Base-by-base conservation (phyloP, 1,140 invertebrate genomes). In the Frieseomelitta varia region DNA sequence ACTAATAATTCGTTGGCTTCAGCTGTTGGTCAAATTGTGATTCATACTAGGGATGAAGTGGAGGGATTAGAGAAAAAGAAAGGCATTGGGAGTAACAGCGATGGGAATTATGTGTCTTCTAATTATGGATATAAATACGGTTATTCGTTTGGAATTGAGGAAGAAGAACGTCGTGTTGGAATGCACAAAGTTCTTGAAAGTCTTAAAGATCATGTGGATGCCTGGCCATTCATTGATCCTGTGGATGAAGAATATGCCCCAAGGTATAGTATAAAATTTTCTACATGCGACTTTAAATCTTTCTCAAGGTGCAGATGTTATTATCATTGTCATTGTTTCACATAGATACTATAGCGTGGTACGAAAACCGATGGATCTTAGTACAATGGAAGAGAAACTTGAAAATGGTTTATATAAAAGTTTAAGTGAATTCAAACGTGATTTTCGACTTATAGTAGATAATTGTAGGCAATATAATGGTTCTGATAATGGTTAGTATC, bases 391-490 rank as follows among this genome's bases (percentile, higher is more conserved):
- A 93, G 97, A 97, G 86, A 97, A 98, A 88, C 94, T 99, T 24
- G 97, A 98, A 91, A 96, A 95, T 88, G 97, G 97, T 51, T 96
- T 96, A 82, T 99, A 99, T 91, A 96, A 96, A 53, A 97, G 96
- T 85, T 96, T 97, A 85, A 96, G 95, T 67, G 97, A 98, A 95
- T 98, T 99, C 93, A 97, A 97, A 91, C 96, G 96, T 6, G 98
- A 99, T 94, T 98, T 99, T 94, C 96, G 97, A 89, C 96, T 98
- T 65, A 99, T 99, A 91, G 97, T 99, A 19, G 97, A 98, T 88
- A 99, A 99, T 93, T 99, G 98, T 93, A 95, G 97, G 84, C 95
- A 98, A 73, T 99, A 98, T 92, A 99, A 99, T 96, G 98, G 98
- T 61, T 97, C 97, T 87, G 97, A 98, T 91, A 98, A 98, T 95